Evolutionary conservation across 2,797 vertebrate species (phyloP).

Genomic region (Chaetodon trifasciatus): DNA sequence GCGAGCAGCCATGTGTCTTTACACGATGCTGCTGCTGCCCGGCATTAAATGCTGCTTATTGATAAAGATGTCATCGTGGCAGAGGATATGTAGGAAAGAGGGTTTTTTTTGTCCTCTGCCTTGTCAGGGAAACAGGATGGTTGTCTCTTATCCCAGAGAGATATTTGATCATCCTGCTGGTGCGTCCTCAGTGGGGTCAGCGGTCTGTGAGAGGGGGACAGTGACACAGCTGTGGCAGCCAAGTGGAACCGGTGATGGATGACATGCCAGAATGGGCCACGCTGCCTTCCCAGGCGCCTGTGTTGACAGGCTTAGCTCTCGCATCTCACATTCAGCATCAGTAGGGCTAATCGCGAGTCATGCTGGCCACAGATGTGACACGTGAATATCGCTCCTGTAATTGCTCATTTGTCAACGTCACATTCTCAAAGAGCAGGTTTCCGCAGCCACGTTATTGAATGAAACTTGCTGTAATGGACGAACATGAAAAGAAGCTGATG

Average conservation of each 20-base stretch:
- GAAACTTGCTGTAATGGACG: conserved; percentile 57
- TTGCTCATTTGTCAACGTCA: conserved; percentile 87
- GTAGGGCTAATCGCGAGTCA: conserved; percentile 81
- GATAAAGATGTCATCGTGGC: conserved; percentile 61
- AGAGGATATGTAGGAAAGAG: conserved; percentile 36
- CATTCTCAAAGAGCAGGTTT: conserved; percentile 63
- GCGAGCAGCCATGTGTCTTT: conserved; percentile 34
- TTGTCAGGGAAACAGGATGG: conserved; percentile 59
- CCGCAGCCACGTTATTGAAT: conserved; percentile 53
- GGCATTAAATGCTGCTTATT: conserved; percentile 64
- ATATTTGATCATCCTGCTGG: conserved; percentile 75
- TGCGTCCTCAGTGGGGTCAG: conserved; percentile 79
- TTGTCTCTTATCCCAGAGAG: conserved; percentile 66
- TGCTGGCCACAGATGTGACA: conserved; percentile 74
- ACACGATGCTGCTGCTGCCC: conserved; percentile 8
- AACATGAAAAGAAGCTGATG: conserved; percentile 29
- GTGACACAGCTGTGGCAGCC: conserved; percentile 82
- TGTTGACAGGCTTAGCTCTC: conserved; percentile 79
- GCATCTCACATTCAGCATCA: conserved; percentile 72
- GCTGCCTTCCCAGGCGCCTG: conserved; percentile 66
- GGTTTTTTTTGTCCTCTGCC: conserved; percentile 29
- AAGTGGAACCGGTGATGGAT: conserved; percentile 85
- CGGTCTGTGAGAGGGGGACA: conserved; percentile 67
- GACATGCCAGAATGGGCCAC: conserved; percentile 76
- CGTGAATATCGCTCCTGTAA: conserved; percentile 78